Base-by-base conservation (phyloP, 2,113 vertebrate species). In the Hemibagrus wyckioides region DNA sequence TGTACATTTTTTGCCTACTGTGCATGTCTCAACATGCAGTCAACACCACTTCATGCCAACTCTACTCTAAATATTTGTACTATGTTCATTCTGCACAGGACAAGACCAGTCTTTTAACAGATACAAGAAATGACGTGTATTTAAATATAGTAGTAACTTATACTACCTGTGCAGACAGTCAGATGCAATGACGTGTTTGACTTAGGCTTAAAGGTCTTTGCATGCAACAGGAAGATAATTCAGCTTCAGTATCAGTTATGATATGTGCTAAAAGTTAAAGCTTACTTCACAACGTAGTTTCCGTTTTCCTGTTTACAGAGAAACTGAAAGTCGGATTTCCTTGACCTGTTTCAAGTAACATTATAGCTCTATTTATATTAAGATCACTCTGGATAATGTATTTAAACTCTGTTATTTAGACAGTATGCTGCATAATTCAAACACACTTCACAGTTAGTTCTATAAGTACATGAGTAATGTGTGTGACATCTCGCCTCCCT, bases 11-110 rank as follows among this genome's bases (percentile, higher is more conserved):
- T 87, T 56, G 44, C 7, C 9, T 28, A 30, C 15, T 25, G 4
- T 83, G 7, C 88, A 89, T 30, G 88, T 73, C 69, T 44, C 36
- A 73, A 73, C 69, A 17, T 25, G 87, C 25, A 79, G 50, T 14
- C 23, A 33, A 4, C 56, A 25, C 13, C 15, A 11, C 21, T 19
- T 71, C 25, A 76, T 81, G 44, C 76, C 50, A 57, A 1, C 33
- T 57, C n/a, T 19, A 8, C 7, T 19, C 25, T 73, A 41, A 41
- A 73, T 4, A 41, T 25, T 33, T 44, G n/a, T n/a, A n/a, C n/a
- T n/a, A n/a, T n/a, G n/a, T n/a, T 63, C 61, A 1, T 30, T 30
- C 13, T 30, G 5, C 21, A 61, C 25, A 69, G 17, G 33, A 71
- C 67, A 41, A 23, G 19, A 10, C 30, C 5, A 28, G 44, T n/a